Conservation (phyloP, 2,797 vertebrate genomes). For the Labeo calbasu region DNA sequence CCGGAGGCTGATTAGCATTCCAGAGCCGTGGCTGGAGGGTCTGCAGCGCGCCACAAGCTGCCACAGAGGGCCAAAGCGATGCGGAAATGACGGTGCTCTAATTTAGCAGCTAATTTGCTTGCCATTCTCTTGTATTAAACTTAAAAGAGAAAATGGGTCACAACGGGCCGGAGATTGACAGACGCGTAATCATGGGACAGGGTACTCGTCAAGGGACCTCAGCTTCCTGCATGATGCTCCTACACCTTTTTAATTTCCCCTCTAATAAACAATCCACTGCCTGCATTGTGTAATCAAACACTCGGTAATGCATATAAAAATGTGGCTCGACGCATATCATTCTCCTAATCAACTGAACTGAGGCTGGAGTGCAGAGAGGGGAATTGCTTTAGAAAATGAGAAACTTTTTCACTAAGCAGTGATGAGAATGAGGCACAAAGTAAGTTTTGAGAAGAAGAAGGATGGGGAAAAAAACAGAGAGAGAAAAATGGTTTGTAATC, state of each 20-base stretch:
- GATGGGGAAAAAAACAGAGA: background rate
- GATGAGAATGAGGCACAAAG: slow-evolving; percentile 40
- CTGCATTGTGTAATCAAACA: slow-evolving; percentile 74
- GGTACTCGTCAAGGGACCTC: slow-evolving; percentile 52
- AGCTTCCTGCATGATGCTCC: slow-evolving; percentile 54
- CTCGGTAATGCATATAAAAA: slow-evolving; percentile 73
- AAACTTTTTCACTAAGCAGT: slow-evolving; percentile 52
- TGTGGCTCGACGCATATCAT: slow-evolving; percentile 70
- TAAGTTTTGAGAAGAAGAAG: slow-evolving; percentile 27
- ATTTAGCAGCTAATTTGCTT: slow-evolving; percentile 80
- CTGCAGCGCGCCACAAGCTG: background rate
- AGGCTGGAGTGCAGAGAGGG: slow-evolving; percentile 54
- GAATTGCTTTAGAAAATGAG: slow-evolving; percentile 75
- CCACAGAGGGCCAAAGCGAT: slow-evolving; percentile 59
- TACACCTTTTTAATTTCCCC: slow-evolving; percentile 76
- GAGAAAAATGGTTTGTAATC: slow-evolving; percentile 65
- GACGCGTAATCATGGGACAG: slow-evolving; percentile 71
- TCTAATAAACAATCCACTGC: slow-evolving; percentile 75
- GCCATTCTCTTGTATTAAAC: slow-evolving; percentile 76
- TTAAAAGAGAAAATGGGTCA: slow-evolving; percentile 74
- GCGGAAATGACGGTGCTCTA: slow-evolving; percentile 67
- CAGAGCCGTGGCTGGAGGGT: slow-evolving; percentile 47
- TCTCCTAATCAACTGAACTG: slow-evolving; percentile 67
- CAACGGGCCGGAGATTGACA: slow-evolving; percentile 73
- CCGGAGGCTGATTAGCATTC: slow-evolving; percentile 61